Evolutionary conservation across 2,797 vertebrate species (phyloP).

Genomic region (Gobio occitaniae): DNA sequence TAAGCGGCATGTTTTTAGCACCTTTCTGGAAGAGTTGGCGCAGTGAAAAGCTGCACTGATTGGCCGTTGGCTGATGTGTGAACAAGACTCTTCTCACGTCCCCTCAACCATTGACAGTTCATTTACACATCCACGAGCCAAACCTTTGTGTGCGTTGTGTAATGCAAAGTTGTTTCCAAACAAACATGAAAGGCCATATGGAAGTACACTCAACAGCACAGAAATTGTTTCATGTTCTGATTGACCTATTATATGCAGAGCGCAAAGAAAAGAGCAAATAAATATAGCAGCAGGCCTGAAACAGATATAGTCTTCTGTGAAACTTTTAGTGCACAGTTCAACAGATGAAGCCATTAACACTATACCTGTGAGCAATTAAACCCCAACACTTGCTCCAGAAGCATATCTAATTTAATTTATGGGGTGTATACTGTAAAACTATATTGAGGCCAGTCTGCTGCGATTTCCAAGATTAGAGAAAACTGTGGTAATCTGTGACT

Average conservation of each 20-base stretch:
- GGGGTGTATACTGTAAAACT: neutral
- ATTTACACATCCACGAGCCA: neutral
- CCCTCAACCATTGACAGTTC: constrained; percentile 34
- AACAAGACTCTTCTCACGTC: neutral
- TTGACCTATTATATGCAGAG: constrained; percentile 1
- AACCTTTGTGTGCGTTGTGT: constrained; percentile 16
- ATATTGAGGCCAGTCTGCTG: neutral
- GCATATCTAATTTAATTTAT: constrained; percentile 34
- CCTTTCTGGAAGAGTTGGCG: constrained; percentile 47
- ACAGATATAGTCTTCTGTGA: neutral
- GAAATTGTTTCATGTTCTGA: constrained; percentile 12
- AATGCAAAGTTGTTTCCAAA: constrained; percentile 24
- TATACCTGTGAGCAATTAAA: constrained; percentile 48
- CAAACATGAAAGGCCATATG: constrained; percentile 42
- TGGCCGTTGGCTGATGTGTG: constrained; percentile 32
- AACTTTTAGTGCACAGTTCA: constrained; percentile 2
- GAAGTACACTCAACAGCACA: neutral
- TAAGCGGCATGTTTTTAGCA: constrained; percentile 36
- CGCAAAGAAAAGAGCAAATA: constrained; percentile 19
- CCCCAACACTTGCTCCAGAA: constrained; percentile 36
- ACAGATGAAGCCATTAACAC: constrained; percentile 28
- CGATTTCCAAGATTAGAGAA: neutral
- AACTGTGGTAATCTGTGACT: neutral
- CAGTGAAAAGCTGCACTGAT: constrained; percentile 44
- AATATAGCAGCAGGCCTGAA: neutral